Percentiles rank a stretch among this genome's conserved stretches.
Evolutionary conservation across 2,113 vertebrate species (phyloP).

Genomic region (Tetrao urogallus): DNA sequence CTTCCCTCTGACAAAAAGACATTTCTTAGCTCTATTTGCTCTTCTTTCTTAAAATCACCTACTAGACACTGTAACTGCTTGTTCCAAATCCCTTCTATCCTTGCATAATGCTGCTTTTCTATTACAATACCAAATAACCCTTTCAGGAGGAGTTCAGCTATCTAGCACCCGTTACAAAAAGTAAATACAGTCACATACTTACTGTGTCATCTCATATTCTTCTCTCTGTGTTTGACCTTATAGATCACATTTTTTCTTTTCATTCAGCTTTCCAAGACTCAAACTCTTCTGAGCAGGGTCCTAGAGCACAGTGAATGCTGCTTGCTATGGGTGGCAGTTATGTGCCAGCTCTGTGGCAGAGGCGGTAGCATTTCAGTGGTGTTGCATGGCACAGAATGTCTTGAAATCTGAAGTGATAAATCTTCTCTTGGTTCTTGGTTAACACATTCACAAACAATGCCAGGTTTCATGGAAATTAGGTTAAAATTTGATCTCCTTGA

Average conservation of each 20-base stretch:
- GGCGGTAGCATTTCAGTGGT: background rate
- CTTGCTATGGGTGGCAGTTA: background rate
- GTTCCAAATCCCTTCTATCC: rapidly evolving
- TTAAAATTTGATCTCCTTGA: background rate
- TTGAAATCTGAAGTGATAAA: background rate
- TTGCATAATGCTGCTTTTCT: background rate
- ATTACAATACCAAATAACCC: background rate
- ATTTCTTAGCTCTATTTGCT: background rate
- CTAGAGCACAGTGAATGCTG: background rate
- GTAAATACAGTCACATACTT: background rate
- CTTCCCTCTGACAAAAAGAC: background rate
- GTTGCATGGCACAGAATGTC: background rate
- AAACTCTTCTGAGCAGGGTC: background rate
- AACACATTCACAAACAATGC: background rate
- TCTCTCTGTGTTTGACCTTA: background rate
- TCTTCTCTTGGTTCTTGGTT: background rate
- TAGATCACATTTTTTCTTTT: background rate
- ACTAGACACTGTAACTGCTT: background rate
- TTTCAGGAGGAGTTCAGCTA: background rate
- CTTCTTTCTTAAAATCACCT: background rate
- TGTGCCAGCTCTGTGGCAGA: background rate
- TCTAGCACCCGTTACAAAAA: background rate
- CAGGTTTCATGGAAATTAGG: background rate
- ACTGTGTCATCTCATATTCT: background rate
- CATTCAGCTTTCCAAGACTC: background rate